A percentile compares a stretch with the other conserved stretches of the same genome.
Conservation (phyloP, 2,113 vertebrate species). For the Panthera leo region DNA sequence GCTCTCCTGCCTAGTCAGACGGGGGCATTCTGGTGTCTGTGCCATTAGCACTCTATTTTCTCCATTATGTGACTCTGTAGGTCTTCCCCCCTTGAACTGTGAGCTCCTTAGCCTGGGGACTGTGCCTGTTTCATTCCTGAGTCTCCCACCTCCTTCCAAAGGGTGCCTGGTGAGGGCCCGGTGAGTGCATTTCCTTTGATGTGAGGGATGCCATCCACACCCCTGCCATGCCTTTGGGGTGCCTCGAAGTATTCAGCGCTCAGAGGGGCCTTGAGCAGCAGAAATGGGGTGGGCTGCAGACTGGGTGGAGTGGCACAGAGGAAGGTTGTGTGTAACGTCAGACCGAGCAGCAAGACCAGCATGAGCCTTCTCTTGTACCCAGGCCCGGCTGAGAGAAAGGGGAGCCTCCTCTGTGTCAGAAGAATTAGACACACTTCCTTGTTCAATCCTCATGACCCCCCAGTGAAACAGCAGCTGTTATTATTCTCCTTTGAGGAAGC, state of each 20-base stretch:
- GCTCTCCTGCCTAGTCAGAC: conserved; percentile 52
- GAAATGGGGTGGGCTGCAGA: not conserved
- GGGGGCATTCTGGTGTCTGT: conserved; percentile 33
- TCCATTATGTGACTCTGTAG: not conserved
- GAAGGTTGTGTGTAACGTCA: not conserved
- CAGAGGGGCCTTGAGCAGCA: not conserved
- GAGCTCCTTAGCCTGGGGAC: not conserved
- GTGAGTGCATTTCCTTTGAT: not conserved
- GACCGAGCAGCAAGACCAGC: not conserved
- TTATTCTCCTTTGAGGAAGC: not conserved
- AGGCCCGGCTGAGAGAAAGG: not conserved
- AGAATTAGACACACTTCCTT: not conserved
- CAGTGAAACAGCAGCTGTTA: not conserved
- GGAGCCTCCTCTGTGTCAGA: not conserved
- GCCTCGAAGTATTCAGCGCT: not conserved
- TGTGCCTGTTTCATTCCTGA: not conserved
- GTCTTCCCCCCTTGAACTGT: not conserved
- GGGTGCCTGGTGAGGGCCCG: not conserved
- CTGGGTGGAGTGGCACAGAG: not conserved
- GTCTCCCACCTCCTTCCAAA: not conserved
- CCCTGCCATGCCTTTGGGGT: not conserved
- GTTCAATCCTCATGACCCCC: not conserved
- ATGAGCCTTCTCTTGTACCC: not conserved
- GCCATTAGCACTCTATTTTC: not conserved
- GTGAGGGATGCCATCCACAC: not conserved